These are phyloP conservation scores for Zonitis immaculata DNA, from an alignment of 2,888 invertebrate genomes.

Conservation along the genomic window DNA sequence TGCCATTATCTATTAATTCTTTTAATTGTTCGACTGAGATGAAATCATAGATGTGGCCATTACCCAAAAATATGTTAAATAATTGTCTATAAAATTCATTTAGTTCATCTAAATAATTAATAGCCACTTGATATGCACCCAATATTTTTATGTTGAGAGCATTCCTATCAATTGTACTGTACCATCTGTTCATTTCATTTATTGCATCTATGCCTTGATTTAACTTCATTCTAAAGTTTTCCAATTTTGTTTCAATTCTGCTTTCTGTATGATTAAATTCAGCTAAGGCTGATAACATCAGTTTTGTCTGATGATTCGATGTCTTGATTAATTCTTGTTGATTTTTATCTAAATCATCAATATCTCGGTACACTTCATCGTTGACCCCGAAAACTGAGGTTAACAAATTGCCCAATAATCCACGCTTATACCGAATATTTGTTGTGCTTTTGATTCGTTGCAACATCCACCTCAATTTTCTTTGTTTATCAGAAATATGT, in stretches of 20 bases:
- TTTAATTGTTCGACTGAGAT: too few relatives aligned
- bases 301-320: conserved; percentile 7
- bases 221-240: neutral
- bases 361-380: conserved; percentile 10
- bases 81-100: too few relatives aligned
- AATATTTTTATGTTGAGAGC: neutral
- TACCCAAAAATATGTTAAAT: too few relatives aligned
- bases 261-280: conserved; percentile 7
- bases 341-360: conserved; percentile 6
- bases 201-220: conserved; percentile 7
- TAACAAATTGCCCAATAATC: conserved; percentile 4
- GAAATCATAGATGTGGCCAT: too few relatives aligned
- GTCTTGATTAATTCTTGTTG: conserved; percentile 5
- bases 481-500: too few relatives aligned
- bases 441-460: neutral
- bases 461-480: neutral
- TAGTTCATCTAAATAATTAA: conserved; percentile 2
- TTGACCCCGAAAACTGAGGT: conserved; percentile 12
- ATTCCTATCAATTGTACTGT: neutral
- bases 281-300: conserved; percentile 4
- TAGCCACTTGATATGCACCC: conserved; percentile 1
- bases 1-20: too few relatives aligned
- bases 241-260: neutral
- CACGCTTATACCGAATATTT: neutral
- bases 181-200: conserved; percentile 3